Percentiles rank a stretch among this genome's conserved stretches.
Evolutionary conservation across 2,113 vertebrate species (phyloP).

Genomic region (Microtus pennsylvanicus): DNA sequence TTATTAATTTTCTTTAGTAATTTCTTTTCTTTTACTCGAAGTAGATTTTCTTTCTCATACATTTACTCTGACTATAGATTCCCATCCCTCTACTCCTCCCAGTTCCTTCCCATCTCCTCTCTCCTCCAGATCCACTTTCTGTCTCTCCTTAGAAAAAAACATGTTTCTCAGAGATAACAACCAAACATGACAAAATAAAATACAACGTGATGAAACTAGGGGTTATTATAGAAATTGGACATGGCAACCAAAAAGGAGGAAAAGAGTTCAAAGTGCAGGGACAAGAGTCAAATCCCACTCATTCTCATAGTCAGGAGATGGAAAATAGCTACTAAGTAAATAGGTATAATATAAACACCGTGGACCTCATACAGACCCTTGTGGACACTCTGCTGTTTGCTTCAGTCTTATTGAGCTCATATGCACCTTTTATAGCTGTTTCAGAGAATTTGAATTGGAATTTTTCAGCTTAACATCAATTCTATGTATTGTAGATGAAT

Average conservation of each 20-base stretch:
- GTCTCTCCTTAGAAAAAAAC: not conserved
- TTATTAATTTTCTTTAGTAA: not conserved
- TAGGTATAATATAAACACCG: not conserved
- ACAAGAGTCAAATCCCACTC: not conserved
- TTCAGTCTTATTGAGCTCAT: not conserved
- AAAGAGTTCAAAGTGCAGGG: not conserved
- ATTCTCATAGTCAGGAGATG: not conserved
- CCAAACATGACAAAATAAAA: not conserved
- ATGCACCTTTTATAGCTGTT: not conserved
- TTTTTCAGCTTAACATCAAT: constrained; percentile 55
- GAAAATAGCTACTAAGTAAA: not conserved
- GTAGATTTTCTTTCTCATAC: not conserved
- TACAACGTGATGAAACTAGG: not conserved
- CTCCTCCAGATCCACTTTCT: not conserved
- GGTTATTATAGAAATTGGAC: not conserved
- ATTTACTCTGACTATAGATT: not conserved
- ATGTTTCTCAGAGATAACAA: not conserved
- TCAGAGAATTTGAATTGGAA: not conserved
- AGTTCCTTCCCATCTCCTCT: not conserved
- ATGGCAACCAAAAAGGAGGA: not conserved
- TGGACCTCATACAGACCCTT: not conserved
- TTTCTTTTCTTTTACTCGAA: not conserved
- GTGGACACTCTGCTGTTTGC: not conserved
- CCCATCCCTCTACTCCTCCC: rapidly evolving
- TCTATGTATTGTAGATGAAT: not conserved